Evolutionary conservation across 2,113 vertebrate genomes (phyloP).

Genomic region (Pygoscelis adeliae): DNA sequence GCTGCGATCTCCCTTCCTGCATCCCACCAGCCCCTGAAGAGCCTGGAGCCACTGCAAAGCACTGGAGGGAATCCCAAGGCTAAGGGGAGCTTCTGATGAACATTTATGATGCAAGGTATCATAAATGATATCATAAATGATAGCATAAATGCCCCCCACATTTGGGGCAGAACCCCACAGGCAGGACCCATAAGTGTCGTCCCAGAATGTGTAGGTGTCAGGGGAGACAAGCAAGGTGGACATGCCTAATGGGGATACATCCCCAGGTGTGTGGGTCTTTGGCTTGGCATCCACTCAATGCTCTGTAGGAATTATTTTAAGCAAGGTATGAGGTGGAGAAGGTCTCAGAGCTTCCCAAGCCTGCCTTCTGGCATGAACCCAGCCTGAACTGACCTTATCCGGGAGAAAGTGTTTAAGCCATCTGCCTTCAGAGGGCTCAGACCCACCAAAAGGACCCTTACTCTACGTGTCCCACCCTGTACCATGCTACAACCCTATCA

Average conservation of each 20-base stretch:
- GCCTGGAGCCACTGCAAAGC: neutral
- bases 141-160: too few relatives aligned
- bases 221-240: neutral
- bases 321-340: neutral
- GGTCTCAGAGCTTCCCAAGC: neutral
- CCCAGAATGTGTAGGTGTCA: neutral
- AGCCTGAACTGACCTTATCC: neutral
- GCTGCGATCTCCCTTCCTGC: neutral
- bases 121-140: too few relatives aligned
- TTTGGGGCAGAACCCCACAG: neutral
- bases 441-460: neutral
- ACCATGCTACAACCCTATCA: neutral
- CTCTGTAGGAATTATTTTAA: neutral
- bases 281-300: neutral
- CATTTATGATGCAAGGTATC: neutral
- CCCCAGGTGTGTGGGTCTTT: rapidly evolving
- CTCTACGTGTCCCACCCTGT: rapidly evolving
- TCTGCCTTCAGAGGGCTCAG: neutral
- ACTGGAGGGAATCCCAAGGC: neutral
- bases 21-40: neutral
- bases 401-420: neutral
- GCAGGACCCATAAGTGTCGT: neutral
- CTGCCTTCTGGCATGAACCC: neutral
- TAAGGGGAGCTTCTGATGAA: neutral
- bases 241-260: neutral